Base-by-base conservation (phyloP, 1,140 invertebrate species). In the Cyphomyrmex costatus region DNA sequence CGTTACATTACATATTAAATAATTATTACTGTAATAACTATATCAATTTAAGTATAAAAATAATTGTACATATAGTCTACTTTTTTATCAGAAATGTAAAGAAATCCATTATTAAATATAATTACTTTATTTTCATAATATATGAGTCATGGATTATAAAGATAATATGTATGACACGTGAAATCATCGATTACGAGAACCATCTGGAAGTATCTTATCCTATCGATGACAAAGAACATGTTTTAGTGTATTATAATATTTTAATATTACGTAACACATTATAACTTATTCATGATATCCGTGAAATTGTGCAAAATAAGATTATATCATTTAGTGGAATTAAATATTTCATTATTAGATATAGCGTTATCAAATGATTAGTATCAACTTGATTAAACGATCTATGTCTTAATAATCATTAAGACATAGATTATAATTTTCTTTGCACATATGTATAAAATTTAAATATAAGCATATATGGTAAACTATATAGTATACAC, bases 181-280 rank as follows among this genome's bases (percentile, higher is more conserved):
- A 83, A 60, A 61, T 83, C n/a, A 83, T 73, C 53, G 36, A 46
- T 71, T 71, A 21, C 10, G 33, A 33, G 42, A 46, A 51, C 2
- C 6, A n/a, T 53, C 36, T 80, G 14, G n/a, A 73, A 82, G 8
- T n/a, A 2, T 73, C 3, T 82, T 73, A 68, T 79, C 76, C 21
- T 36, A 79, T 73, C 3, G 36, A 60, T 58, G 27, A 60, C 5
- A 16, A n/a, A 33, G n/a, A 71, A 46, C 30, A 19, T 49, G 7
- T 56, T 10, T 24, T 49, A 16, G 7, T n/a, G 14, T 10, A 10
- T 30, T 71, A 49, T 46, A 49, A 58, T 10, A 10, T 30, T 71
- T 46, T 46, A 49, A 58, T 49, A 19, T 83, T 73, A 61, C 19
- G 24, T 83, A 83, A 83, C 42, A 33, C 27, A 30, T 70, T 58